phyloP scores from a whole-genome alignment of 2,888 invertebrate genomes.

The Fissipunctia ypsillon region DNA sequence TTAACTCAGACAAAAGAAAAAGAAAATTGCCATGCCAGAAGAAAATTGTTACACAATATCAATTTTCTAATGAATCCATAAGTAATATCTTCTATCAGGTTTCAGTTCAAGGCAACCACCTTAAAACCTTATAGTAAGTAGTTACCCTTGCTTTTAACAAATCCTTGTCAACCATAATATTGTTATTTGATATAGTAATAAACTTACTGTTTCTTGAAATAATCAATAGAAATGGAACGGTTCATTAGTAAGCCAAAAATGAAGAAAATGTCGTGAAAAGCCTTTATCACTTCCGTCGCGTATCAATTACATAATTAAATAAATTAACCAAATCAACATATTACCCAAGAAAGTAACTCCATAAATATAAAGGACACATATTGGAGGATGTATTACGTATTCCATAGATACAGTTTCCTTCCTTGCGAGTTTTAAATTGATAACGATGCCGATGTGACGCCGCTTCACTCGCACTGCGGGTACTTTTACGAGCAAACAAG shows the following conservation, averaged over 20 bases:
- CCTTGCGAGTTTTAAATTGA: constrained; percentile 61
- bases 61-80: constrained; percentile 31
- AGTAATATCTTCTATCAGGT: constrained; percentile 36
- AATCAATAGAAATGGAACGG: not conserved
- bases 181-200: not conserved
- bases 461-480: constrained; percentile 54
- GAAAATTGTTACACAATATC: constrained; percentile 11
- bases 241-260: not conserved
- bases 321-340: constrained; percentile 25
- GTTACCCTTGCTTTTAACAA: constrained; percentile 27
- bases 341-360: constrained; percentile 18
- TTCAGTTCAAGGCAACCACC: constrained; percentile 52
- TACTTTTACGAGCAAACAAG: constrained; percentile 68
- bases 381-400: constrained; percentile 41
- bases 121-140: constrained; percentile 41
- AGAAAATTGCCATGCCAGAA: too few species aligned
- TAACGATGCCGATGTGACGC: constrained; percentile 63
- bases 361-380: constrained; percentile 38
- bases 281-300: constrained; percentile 11
- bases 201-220: not conserved
- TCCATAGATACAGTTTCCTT: constrained; percentile 61
- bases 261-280: constrained; percentile 3
- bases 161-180: constrained; percentile 3
- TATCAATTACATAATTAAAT: constrained; percentile 21
- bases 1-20: too few species aligned